A percentile compares a stretch with the other conserved stretches of the same genome.
Conservation (phyloP, 2,888 invertebrate genomes). For the Drosophila macrothrix region DNA sequence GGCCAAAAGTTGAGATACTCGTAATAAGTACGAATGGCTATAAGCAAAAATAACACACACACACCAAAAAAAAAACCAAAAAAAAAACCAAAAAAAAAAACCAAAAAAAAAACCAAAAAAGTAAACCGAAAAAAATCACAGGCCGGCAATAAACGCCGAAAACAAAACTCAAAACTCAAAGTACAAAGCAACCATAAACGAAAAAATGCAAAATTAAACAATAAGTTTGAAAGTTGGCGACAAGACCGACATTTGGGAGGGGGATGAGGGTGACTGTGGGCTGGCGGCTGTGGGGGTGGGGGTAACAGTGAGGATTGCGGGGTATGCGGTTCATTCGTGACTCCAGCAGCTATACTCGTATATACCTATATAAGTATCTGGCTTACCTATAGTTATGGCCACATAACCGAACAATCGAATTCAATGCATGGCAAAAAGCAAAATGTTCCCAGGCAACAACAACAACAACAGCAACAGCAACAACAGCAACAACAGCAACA, state of each 20-base stretch:
- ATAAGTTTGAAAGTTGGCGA: slow-evolving; percentile 70
- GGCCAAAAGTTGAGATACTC: slow-evolving; percentile 73
- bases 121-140: slow-evolving; percentile 61
- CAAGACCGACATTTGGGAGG: background rate
- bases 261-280: too few relatives aligned
- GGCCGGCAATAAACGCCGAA: slow-evolving; percentile 71
- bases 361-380: slow-evolving; percentile 13
- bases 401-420: slow-evolving; percentile 65
- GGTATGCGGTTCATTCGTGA: slow-evolving; percentile 25
- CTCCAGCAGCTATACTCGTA: slow-evolving; percentile 6
- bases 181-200: slow-evolving; percentile 74
- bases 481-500: slow-evolving; percentile 27
- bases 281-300: background rate
- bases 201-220: slow-evolving; percentile 62
- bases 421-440: slow-evolving; percentile 45
- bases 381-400: slow-evolving; percentile 21
- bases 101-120: background rate
- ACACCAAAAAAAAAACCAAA: background rate
- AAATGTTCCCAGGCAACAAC: slow-evolving; percentile 56
- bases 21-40: slow-evolving; percentile 45
- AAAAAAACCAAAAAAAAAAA: background rate
- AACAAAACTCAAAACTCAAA: slow-evolving; percentile 59
- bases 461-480: slow-evolving; percentile 31
- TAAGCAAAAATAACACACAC: slow-evolving; percentile 7
- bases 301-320: background rate